These are phyloP conservation scores for Hypomecis punctinalis DNA, from an alignment of 2,888 invertebrate species.

Conservation along the genomic window DNA sequence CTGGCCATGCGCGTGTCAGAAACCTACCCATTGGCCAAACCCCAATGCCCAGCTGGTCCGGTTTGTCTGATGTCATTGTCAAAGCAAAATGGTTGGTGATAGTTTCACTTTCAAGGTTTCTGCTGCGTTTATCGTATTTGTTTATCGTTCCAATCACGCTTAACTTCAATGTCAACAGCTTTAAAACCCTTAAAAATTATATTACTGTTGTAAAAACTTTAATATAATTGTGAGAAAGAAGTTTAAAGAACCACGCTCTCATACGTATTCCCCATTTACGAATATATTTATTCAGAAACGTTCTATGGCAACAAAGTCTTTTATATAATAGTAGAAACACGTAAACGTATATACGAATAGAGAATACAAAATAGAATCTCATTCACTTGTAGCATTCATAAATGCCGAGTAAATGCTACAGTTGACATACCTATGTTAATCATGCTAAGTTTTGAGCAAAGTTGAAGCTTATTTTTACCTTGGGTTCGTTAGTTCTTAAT, in stretches of 20 bases:
- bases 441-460: constrained; percentile 11
- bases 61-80: constrained; percentile 35
- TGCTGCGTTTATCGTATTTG: constrained; percentile 18
- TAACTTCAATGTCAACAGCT: constrained; percentile 6
- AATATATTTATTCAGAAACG: constrained; percentile 36
- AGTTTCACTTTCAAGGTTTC: constrained; percentile 38
- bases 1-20: constrained; percentile 8
- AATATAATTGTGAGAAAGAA: neutral
- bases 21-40: constrained; percentile 10
- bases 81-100: constrained; percentile 31
- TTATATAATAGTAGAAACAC: constrained; percentile 19
- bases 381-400: constrained; percentile 42
- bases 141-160: constrained; percentile 19
- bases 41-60: constrained; percentile 21
- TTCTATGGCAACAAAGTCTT: constrained; percentile 27
- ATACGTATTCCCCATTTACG: constrained; percentile 41
- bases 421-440: constrained; percentile 36
- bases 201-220: neutral
- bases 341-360: constrained; percentile 25
- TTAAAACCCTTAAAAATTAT: constrained; percentile 5
- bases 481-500: neutral
- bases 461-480: neutral
- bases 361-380: constrained; percentile 46
- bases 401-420: constrained; percentile 36
- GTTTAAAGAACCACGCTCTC: neutral